Conservation (phyloP, 2,113 vertebrate species). For the Periophthalmodon schlosseri region DNA sequence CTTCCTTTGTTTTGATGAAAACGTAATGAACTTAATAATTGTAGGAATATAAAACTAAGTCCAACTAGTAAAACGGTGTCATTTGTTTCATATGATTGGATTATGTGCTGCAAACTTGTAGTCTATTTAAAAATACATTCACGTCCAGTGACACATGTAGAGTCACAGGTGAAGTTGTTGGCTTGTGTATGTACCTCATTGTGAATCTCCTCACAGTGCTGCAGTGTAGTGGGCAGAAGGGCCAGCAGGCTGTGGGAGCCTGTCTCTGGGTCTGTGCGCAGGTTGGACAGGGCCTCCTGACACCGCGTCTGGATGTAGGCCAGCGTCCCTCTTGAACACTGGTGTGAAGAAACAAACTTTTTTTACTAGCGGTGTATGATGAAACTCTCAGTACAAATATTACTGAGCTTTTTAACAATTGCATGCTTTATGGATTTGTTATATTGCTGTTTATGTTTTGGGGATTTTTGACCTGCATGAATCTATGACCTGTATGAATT, state of each 20-base stretch:
- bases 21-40: neutral
- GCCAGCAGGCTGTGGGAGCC: conserved; percentile 78
- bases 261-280: conserved; percentile 73
- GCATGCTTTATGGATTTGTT: neutral
- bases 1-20: neutral
- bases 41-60: neutral
- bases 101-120: neutral
- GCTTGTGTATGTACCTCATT: conserved; percentile 83
- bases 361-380: neutral
- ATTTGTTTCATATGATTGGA: neutral
- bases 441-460: neutral
- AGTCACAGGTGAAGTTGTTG: neutral
- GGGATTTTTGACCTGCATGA: neutral
- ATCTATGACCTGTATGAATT: too few species aligned
- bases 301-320: conserved; percentile 88
- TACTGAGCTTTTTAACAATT: neutral
- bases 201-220: conserved; percentile 91
- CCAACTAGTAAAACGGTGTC: neutral
- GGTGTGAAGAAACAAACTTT: conserved; percentile 15
- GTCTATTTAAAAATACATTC: neutral
- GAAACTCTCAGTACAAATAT: neutral
- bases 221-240: conserved; percentile 80
- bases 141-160: neutral
- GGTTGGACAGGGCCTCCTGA: conserved; percentile 85
- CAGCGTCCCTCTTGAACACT: conserved; percentile 91